A percentile compares a stretch with the other conserved stretches of the same genome.
Evolutionary conservation across 2,113 vertebrate species (phyloP).

Genomic region (Callipepla squamata): DNA sequence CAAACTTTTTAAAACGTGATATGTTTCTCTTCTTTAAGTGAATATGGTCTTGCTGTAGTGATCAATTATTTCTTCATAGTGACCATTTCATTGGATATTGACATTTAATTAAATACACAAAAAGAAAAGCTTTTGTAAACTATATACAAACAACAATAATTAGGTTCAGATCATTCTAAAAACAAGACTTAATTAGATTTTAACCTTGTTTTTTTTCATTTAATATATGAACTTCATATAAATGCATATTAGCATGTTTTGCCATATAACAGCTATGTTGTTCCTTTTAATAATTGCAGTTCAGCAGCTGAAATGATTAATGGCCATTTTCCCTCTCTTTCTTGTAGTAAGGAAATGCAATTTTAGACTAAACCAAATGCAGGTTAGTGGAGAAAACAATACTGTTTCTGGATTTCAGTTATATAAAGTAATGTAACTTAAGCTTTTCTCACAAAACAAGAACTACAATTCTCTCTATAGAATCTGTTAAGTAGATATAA

Average conservation of each 20-base stretch:
- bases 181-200: conserved; percentile 20
- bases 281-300: background rate
- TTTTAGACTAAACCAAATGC: background rate
- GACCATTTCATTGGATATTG: conserved; percentile 10
- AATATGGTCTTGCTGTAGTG: background rate
- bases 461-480: background rate
- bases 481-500: background rate
- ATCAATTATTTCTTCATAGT: conserved; percentile 53
- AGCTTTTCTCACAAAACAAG: background rate
- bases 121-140: conserved; percentile 20
- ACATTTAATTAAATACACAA: conserved; percentile 27
- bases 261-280: background rate
- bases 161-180: conserved; percentile 39
- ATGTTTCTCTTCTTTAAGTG: background rate
- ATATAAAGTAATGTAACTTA: background rate
- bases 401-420: background rate
- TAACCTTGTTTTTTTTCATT: conserved; percentile 9
- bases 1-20: background rate
- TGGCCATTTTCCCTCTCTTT: background rate
- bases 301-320: background rate
- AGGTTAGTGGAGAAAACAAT: background rate
- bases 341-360: background rate
- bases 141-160: conserved; percentile 39
- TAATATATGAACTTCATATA: background rate
- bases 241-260: conserved; percentile 6